Conservation (phyloP, 2,113 vertebrate species). For the Ariopsis seemanni region DNA sequence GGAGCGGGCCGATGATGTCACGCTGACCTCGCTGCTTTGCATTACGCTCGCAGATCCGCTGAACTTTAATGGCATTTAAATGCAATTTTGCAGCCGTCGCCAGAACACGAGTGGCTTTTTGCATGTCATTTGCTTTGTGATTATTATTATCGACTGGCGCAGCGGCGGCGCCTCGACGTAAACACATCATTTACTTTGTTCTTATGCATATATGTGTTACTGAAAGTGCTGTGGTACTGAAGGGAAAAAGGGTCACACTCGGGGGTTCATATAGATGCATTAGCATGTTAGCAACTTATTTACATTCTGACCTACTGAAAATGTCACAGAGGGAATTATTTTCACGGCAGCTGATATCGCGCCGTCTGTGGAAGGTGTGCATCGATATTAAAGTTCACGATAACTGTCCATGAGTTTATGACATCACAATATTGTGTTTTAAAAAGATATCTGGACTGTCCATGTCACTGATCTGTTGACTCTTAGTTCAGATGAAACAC, state of each 20-base stretch:
- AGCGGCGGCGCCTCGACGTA: slow-evolving; percentile 8
- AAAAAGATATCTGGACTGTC: background rate
- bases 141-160: slow-evolving; percentile 51
- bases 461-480: background rate
- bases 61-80: slow-evolving; percentile 63
- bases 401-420: background rate
- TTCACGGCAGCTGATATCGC: background rate
- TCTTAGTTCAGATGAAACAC: background rate
- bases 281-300: slow-evolving; percentile 20
- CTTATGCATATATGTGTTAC: slow-evolving; percentile 37
- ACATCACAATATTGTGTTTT: background rate
- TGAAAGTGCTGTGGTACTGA: slow-evolving; percentile 31
- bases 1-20: slow-evolving; percentile 34
- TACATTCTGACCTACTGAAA: slow-evolving; percentile 47
- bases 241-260: slow-evolving; percentile 17
- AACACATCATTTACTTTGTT: slow-evolving; percentile 42
- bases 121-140: slow-evolving; percentile 52
- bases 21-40: slow-evolving; percentile 35
- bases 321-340: slow-evolving; percentile 26
- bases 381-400: background rate
- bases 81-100: slow-evolving; percentile 51
- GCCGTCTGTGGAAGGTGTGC: background rate
- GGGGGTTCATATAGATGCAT: slow-evolving; percentile 27
- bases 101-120: slow-evolving; percentile 52
- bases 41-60: slow-evolving; percentile 50